Conservation (phyloP, 2,113 vertebrate species). For the Chaetodon auriga region DNA sequence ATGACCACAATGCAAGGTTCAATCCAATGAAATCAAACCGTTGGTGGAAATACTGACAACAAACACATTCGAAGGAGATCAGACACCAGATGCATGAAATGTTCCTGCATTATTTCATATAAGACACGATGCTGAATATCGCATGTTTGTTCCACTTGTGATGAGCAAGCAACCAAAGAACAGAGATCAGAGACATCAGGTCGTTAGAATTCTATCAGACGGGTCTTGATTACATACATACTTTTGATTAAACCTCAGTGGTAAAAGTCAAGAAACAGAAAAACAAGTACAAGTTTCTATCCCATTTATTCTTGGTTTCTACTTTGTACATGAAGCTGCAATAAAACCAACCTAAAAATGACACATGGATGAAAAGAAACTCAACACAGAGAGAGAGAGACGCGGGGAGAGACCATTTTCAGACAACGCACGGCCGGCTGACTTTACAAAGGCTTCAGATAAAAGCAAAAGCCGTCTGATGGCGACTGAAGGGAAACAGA, state of each 20-base stretch:
- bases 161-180: too few species aligned
- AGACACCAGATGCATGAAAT: too few species aligned
- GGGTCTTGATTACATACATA: not conserved
- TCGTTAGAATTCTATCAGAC: not conserved
- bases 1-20: too few species aligned
- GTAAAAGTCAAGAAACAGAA: constrained; percentile 5
- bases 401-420: constrained; percentile 4
- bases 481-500: constrained; percentile 51
- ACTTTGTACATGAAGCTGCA: constrained; percentile 72
- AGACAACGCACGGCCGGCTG: constrained; percentile 30
- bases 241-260: not conserved
- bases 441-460: constrained; percentile 56
- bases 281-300: constrained; percentile 46
- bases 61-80: too few species aligned
- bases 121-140: too few species aligned
- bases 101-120: too few species aligned
- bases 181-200: too few species aligned
- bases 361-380: constrained; percentile 41
- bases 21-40: too few species aligned
- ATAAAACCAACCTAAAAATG: constrained; percentile 66
- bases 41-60: too few species aligned
- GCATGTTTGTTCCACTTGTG: too few species aligned
- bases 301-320: constrained; percentile 72
- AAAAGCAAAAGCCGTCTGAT: constrained; percentile 57
- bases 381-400: not conserved